These are phyloP conservation scores for Campoplex nolae DNA, from an alignment of 2,888 invertebrate species.

Conservation along the genomic window DNA sequence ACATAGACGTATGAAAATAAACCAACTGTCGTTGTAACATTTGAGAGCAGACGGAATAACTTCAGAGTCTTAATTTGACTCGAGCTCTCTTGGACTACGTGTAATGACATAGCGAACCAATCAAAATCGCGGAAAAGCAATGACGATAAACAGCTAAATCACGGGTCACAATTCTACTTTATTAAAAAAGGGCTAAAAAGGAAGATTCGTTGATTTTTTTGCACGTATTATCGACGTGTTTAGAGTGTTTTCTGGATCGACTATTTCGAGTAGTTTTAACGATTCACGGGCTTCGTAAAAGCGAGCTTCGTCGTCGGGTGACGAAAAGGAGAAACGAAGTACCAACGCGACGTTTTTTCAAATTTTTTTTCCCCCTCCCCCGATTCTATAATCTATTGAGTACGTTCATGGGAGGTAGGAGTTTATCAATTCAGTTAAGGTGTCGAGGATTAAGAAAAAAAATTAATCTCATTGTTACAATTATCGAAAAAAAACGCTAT, in stretches of 20 bases:
- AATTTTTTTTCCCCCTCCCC: background rate
- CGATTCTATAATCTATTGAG: background rate
- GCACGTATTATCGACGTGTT: too few species aligned
- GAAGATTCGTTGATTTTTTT: background rate
- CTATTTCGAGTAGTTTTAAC: background rate
- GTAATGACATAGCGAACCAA: too few species aligned
- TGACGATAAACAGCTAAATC: too few species aligned
- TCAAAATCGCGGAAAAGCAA: too few species aligned
- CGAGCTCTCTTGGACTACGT: too few species aligned
- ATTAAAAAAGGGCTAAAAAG: too few species aligned
- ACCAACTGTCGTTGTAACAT: too few species aligned
- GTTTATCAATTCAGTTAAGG: background rate
- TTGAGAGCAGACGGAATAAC: too few species aligned
- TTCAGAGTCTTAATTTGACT: too few species aligned
- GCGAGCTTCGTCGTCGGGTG: background rate
- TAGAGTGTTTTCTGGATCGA: background rate
- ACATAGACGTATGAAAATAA: too few species aligned
- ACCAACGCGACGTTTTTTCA: background rate
- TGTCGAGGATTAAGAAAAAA: background rate
- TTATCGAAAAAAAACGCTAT: background rate
- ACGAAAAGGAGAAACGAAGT: background rate
- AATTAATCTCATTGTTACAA: background rate
- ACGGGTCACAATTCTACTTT: too few species aligned
- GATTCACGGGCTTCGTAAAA: background rate
- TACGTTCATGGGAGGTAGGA: background rate